Evolutionary conservation across 2,797 vertebrate genomes (phyloP).

Genomic region (Rousettus madagascariensis): DNA sequence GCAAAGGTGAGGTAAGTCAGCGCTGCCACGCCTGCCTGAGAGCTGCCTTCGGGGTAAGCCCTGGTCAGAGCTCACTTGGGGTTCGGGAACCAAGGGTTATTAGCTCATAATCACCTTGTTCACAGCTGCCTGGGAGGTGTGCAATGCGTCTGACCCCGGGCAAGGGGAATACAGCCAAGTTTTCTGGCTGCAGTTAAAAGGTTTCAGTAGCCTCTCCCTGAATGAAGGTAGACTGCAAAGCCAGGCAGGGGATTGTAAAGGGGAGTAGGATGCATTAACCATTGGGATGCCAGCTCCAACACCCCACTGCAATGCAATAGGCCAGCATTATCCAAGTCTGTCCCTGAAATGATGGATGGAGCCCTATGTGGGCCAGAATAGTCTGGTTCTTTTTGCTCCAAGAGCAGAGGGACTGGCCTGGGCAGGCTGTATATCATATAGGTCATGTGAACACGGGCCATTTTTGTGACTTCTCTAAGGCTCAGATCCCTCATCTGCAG

Average conservation of each 20-base stretch:
- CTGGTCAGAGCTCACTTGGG: background rate
- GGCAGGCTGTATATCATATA: background rate
- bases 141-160: background rate
- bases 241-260: background rate
- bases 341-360: background rate
- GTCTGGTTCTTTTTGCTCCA: background rate
- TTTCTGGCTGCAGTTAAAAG: conserved; percentile 48
- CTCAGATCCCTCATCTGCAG: background rate
- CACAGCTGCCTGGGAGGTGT: background rate
- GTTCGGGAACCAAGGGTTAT: conserved; percentile 45
- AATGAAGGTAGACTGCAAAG: background rate
- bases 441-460: background rate
- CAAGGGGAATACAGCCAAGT: background rate
- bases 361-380: background rate
- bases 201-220: background rate
- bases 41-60: conserved; percentile 9
- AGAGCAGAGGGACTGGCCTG: background rate
- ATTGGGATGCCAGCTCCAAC: background rate
- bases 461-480: background rate
- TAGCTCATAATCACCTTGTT: conserved; percentile 57
- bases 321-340: too few relatives aligned
- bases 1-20: background rate
- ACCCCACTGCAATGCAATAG: background rate
- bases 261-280: background rate
- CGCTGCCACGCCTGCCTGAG: background rate